Conservation (phyloP, 2,113 vertebrate species). For the Aegithalos caudatus region DNA sequence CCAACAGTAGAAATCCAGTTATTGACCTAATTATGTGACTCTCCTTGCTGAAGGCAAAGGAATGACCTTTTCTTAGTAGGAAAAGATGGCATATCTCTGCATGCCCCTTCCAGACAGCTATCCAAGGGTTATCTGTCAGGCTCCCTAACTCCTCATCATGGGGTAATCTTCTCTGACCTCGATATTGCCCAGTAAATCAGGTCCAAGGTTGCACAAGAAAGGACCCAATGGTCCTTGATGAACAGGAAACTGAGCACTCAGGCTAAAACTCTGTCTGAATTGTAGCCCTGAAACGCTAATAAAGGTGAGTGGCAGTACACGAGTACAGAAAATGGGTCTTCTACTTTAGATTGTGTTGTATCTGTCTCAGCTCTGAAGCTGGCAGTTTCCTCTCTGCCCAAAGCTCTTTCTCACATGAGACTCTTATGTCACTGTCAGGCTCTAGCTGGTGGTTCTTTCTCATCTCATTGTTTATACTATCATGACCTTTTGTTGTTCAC, state of each 20-base stretch:
- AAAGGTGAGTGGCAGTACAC: not conserved
- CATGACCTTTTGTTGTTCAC: slow-evolving; percentile 39
- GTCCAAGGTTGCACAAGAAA: not conserved
- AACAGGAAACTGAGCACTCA: not conserved
- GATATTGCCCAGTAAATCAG: not conserved
- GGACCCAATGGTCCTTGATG: not conserved
- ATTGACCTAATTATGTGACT: slow-evolving; percentile 29
- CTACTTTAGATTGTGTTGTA: not conserved
- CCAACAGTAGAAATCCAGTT: not conserved
- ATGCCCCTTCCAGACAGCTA: not conserved
- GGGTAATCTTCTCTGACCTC: not conserved
- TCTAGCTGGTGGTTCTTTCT: not conserved
- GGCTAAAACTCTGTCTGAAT: not conserved
- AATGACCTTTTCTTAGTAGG: slow-evolving; percentile 19
- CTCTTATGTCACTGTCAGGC: not conserved
- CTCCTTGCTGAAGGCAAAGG: not conserved
- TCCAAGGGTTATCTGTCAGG: not conserved
- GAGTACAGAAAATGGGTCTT: not conserved
- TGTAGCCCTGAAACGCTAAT: not conserved
- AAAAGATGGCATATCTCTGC: not conserved
- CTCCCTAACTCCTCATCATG: not conserved
- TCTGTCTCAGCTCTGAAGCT: not conserved
- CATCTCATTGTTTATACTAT: slow-evolving; percentile 21
- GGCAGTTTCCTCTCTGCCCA: not conserved
- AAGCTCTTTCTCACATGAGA: not conserved